Evolutionary conservation across 2,113 vertebrate species (phyloP), one percentile per base, ranked within the genome.

Genomic region (Gyps fulvus): DNA sequence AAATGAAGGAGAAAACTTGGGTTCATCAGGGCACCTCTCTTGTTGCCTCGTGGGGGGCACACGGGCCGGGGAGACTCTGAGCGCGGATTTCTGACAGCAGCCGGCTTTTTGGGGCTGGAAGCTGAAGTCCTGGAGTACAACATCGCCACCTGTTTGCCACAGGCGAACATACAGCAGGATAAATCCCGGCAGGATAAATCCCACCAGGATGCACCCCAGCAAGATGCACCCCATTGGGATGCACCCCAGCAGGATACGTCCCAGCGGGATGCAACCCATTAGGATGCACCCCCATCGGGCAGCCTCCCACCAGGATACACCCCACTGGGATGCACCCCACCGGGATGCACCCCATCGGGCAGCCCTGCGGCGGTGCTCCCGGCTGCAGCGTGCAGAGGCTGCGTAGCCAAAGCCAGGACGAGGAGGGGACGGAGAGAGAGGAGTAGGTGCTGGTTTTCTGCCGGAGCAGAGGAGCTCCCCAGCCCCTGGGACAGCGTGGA

Each of bases 71-170:
- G 50, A 79, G 57, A 6, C 38, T 73, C 63, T 4, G 5, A 79
- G 45, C 1, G 13, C 13, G 2, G 79, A 16, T 66, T 49, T 27
- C 18, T 91, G 94, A 26, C 62, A 13, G 87, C 82, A 15, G 27
- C 93, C 55, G 62, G 26, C 1, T 52, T 84, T 89, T 85, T 73
- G 86, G 93, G 89, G 54, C 83, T 66, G 89, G 52, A 34, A 73
- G 13, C 83, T 55, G 90, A 76, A 79, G 36, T 90, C 89, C 90
- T 7, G 79, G 97, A 97, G 97, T 90, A 74, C 97, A 98, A 97
- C 89, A 98, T 85, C 95, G 97, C 97, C 97, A 97, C 90, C 97
- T 98, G 97, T 97, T 71, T 95, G 97, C 94, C 93, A 10, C 34
- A 17, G 5, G 29, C 13, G 95, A 85, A 15, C 47, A 7, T 89